phyloP scores from a whole-genome alignment of 1,140 invertebrate species.

The Anastrepha obliqua region DNA sequence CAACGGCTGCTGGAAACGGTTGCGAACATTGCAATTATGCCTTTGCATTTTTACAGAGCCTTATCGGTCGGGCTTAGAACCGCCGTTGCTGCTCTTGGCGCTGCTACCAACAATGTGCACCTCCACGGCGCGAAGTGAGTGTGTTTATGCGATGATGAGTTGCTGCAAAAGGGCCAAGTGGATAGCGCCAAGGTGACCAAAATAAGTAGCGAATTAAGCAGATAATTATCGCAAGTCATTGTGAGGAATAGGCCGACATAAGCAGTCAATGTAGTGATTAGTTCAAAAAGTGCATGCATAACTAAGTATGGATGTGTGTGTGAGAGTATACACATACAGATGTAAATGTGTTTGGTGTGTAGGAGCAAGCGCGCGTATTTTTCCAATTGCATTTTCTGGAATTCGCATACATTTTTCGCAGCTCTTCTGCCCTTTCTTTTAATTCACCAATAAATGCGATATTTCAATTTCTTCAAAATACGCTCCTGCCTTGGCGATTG shows the following conservation, averaged over 20 bases:
- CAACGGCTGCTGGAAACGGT: background rate
- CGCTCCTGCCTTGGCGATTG: too few species aligned
- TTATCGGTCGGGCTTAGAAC: constrained; percentile 1
- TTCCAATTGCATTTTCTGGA: too few species aligned
- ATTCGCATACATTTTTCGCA: too few species aligned
- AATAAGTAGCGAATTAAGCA: constrained; percentile 51
- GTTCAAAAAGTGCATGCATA: background rate
- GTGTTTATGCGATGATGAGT: constrained; percentile 11
- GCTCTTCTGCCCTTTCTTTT: too few species aligned
- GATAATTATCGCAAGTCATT: constrained; percentile 27
- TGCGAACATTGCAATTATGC: constrained; percentile 31
- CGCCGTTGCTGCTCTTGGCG: background rate
- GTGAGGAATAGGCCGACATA: background rate
- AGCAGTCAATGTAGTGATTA: constrained; percentile 43
- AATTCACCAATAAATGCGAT: too few species aligned
- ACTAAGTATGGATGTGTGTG: background rate
- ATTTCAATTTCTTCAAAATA: too few species aligned
- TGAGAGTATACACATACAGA: background rate
- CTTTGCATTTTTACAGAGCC: background rate
- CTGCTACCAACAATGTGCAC: background rate
- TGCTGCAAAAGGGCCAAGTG: background rate
- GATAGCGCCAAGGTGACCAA: constrained; percentile 45
- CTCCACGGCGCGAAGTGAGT: background rate
- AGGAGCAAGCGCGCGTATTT: too few species aligned
- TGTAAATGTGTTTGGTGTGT: too few species aligned